A percentile compares a stretch with the other conserved stretches of the same genome.
Conservation (phyloP, 2,888 invertebrate species). For the Oligia latruncula region DNA sequence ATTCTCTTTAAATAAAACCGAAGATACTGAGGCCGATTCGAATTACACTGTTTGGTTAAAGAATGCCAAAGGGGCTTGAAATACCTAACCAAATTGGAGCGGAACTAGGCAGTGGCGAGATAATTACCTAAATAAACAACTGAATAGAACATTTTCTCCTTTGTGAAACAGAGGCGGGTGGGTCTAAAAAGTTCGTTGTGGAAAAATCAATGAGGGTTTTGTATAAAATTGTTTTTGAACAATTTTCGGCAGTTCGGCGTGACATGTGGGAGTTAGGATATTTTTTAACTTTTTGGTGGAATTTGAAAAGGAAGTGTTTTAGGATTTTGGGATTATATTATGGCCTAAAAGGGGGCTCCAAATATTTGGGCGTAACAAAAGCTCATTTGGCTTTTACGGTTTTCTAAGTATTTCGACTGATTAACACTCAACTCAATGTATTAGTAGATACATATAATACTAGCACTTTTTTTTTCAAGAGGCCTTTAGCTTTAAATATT, state of each 20-base stretch:
- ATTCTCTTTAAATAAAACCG: slow-evolving; percentile 41
- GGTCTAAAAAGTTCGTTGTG: slow-evolving; percentile 47
- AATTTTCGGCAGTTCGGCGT: slow-evolving; percentile 25
- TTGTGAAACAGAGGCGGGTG: slow-evolving; percentile 54
- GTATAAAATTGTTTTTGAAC: slow-evolving; percentile 54
- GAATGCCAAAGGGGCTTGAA: slow-evolving; percentile 58
- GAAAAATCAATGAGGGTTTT: slow-evolving; percentile 62
- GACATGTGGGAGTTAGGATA: slow-evolving; percentile 9
- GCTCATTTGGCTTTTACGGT: neutral
- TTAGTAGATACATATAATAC: neutral
- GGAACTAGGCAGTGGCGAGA: slow-evolving; percentile 52
- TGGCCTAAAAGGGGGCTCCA: neutral
- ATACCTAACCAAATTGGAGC: slow-evolving; percentile 61
- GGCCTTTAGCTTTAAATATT: no score
- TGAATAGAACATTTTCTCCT: slow-evolving; percentile 53
- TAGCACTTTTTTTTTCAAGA: neutral
- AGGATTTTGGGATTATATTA: neutral
- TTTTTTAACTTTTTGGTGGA: slow-evolving; percentile 24
- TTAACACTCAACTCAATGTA: neutral
- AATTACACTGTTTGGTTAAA: slow-evolving; percentile 62
- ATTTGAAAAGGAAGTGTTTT: slow-evolving; percentile 11
- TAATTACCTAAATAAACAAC: slow-evolving; percentile 66
- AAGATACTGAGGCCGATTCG: slow-evolving; percentile 32
- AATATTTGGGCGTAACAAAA: neutral
- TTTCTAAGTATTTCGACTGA: neutral